Evolutionary conservation across 1,140 invertebrate genomes (phyloP).

Genomic region (Sinonovacula constricta): DNA sequence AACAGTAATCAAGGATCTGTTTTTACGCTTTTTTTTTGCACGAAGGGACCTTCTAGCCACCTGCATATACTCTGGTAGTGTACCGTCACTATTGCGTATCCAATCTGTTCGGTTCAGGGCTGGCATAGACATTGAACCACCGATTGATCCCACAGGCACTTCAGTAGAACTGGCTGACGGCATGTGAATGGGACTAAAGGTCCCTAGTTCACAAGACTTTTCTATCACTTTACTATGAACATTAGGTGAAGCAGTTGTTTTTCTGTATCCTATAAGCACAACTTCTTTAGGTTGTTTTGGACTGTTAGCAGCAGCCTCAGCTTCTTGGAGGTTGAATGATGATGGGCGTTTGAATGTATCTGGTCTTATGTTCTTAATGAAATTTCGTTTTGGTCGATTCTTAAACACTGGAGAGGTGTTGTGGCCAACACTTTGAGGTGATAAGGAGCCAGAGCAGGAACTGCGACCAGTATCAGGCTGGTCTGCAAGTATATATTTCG

Average conservation of each 20-base stretch:
- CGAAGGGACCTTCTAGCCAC: conserved; percentile 42
- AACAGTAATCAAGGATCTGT: conserved; percentile 40
- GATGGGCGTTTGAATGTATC: conserved; percentile 75
- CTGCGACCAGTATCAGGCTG: too few relatives aligned
- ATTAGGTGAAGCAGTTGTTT: conserved; percentile 66
- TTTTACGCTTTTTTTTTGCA: conserved; percentile 35
- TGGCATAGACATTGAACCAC: conserved; percentile 64
- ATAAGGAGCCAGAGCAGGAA: conserved; percentile 28
- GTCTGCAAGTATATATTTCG: too few relatives aligned
- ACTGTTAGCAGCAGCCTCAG: conserved; percentile 53
- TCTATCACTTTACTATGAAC: conserved; percentile 53
- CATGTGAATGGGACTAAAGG: conserved; percentile 64
- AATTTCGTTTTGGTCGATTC: conserved; percentile 61
- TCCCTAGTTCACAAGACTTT: conserved; percentile 77
- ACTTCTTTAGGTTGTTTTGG: conserved; percentile 55
- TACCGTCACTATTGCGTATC: conserved; percentile 70
- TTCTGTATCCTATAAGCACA: conserved; percentile 76
- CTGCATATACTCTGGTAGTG: conserved; percentile 66
- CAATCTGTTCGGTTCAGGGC: conserved; percentile 64
- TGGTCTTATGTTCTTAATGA: conserved; percentile 76
- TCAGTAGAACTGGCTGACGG: conserved; percentile 27
- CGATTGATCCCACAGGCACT: conserved; percentile 19
- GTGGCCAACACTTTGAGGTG: conserved; percentile 35
- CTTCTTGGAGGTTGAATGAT: conserved; percentile 70
- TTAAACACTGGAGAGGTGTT: conserved; percentile 25